Conservation (phyloP, 2,888 invertebrate genomes). For the Caradrina kadenii region DNA sequence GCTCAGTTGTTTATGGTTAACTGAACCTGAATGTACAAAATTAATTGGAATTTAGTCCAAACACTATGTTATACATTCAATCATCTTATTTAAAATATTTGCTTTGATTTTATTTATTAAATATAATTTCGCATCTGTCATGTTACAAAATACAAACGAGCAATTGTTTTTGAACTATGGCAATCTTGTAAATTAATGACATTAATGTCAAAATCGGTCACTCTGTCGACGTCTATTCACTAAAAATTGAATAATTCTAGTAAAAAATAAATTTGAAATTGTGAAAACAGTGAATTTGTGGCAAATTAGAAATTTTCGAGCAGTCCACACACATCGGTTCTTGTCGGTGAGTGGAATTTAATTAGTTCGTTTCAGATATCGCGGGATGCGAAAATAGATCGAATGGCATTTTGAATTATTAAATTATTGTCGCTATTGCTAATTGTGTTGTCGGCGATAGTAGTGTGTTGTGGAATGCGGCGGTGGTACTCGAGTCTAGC, state of each 20-base stretch:
- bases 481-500: slow-evolving; percentile 32
- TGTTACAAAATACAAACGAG: not conserved
- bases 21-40: not conserved
- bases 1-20: slow-evolving; percentile 3
- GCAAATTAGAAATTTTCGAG: slow-evolving; percentile 29
- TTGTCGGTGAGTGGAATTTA: slow-evolving; percentile 67
- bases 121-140: not conserved
- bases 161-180: slow-evolving; percentile 7
- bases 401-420: slow-evolving; percentile 74
- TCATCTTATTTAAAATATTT: too few species aligned
- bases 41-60: too few species aligned
- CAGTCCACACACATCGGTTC: slow-evolving; percentile 22
- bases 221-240: slow-evolving; percentile 60
- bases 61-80: too few species aligned
- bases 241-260: slow-evolving; percentile 67
- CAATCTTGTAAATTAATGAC: slow-evolving; percentile 9
- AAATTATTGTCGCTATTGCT: slow-evolving; percentile 68
- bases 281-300: slow-evolving; percentile 70
- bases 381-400: slow-evolving; percentile 76
- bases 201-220: slow-evolving; percentile 58
- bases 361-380: slow-evolving; percentile 56
- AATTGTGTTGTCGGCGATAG: slow-evolving; percentile 61
- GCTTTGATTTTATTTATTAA: too few species aligned
- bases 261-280: slow-evolving; percentile 63
- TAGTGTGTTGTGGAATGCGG: slow-evolving; percentile 51